phyloP scores from a whole-genome alignment of 1,140 invertebrate species.

The Tetraneura akinire region DNA sequence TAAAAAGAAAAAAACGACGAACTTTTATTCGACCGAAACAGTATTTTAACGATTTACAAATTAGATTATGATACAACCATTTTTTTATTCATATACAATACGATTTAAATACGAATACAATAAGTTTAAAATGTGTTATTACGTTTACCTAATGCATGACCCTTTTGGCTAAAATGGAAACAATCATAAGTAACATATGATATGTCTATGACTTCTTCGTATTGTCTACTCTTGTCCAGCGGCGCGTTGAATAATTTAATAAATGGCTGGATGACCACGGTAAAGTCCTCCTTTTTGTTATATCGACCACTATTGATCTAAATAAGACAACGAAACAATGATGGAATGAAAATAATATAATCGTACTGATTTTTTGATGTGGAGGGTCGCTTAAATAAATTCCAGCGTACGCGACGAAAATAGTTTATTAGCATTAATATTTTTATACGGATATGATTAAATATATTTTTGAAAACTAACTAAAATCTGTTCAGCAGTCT shows the following conservation, averaged over 20 bases:
- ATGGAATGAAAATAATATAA: too few relatives aligned
- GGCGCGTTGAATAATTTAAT: conserved; percentile 65
- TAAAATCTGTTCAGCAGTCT: conserved; percentile 66
- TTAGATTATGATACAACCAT: too few relatives aligned
- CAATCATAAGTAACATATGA: conserved; percentile 75
- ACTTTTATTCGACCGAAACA: not conserved
- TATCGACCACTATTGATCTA: conserved; percentile 66
- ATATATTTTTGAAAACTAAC: too few relatives aligned
- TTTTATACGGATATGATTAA: too few relatives aligned
- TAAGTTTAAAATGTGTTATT: not conserved
- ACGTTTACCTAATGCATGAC: conserved; percentile 65
- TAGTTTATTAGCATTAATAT: too few relatives aligned
- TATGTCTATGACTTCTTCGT: conserved; percentile 62
- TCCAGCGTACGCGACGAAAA: too few relatives aligned
- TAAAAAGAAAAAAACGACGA: conserved; percentile 55
- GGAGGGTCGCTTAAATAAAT: too few relatives aligned
- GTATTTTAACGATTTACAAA: too few relatives aligned
- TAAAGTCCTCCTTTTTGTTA: conserved; percentile 66
- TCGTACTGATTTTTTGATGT: too few relatives aligned
- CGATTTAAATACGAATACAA: too few relatives aligned
- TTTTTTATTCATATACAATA: too few relatives aligned
- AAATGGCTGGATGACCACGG: conserved; percentile 71
- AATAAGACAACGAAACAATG: too few relatives aligned
- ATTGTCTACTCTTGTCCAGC: conserved; percentile 54
- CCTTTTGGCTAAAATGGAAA: conserved; percentile 76